These are phyloP conservation scores for Cenopis cana DNA, from an alignment of 2,888 invertebrate species.

Conservation along the genomic window DNA sequence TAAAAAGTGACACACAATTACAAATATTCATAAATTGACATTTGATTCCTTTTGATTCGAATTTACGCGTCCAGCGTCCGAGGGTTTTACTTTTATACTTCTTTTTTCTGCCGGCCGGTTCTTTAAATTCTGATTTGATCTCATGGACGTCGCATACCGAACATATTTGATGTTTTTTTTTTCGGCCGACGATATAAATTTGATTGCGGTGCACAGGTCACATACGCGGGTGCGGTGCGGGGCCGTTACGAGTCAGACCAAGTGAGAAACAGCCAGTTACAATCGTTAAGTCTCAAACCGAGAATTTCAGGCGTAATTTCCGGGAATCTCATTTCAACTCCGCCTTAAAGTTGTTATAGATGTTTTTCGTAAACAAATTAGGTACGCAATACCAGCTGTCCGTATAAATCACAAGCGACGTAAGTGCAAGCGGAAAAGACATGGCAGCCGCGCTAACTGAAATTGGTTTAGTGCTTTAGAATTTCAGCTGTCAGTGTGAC, in stretches of 20 bases:
- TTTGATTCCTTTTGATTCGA: slow-evolving; percentile 81
- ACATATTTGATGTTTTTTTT: slow-evolving; percentile 80
- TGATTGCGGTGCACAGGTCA: slow-evolving; percentile 61
- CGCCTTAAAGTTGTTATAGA: slow-evolving; percentile 27
- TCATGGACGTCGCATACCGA: slow-evolving; percentile 79
- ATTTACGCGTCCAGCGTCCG: slow-evolving; percentile 77
- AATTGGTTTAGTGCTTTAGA: slow-evolving; percentile 45
- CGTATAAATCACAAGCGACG: slow-evolving; percentile 38
- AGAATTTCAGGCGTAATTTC: slow-evolving; percentile 37
- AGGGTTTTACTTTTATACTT: slow-evolving; percentile 60
- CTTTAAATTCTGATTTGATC: slow-evolving; percentile 82
- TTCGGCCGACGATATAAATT: slow-evolving; percentile 70
- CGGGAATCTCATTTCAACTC: slow-evolving; percentile 46
- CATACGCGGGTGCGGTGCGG: slow-evolving; percentile 60
- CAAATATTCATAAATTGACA: slow-evolving; percentile 72
- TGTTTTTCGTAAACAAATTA: slow-evolving; percentile 32
- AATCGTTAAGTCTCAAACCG: slow-evolving; percentile 46
- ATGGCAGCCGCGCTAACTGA: slow-evolving; percentile 41
- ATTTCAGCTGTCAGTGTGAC: slow-evolving; percentile 45
- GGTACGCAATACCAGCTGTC: slow-evolving; percentile 36
- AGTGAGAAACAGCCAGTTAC: slow-evolving; percentile 58
- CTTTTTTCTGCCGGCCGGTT: slow-evolving; percentile 69
- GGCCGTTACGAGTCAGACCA: slow-evolving; percentile 50
- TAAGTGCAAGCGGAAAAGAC: slow-evolving; percentile 42
- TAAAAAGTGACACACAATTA: slow-evolving; percentile 33